Percentiles rank a stretch among this genome's conserved stretches.
These are phyloP conservation scores for Pseudolaguvia tuberculata DNA, from an alignment of 2,113 vertebrate species.

Conservation along the genomic window DNA sequence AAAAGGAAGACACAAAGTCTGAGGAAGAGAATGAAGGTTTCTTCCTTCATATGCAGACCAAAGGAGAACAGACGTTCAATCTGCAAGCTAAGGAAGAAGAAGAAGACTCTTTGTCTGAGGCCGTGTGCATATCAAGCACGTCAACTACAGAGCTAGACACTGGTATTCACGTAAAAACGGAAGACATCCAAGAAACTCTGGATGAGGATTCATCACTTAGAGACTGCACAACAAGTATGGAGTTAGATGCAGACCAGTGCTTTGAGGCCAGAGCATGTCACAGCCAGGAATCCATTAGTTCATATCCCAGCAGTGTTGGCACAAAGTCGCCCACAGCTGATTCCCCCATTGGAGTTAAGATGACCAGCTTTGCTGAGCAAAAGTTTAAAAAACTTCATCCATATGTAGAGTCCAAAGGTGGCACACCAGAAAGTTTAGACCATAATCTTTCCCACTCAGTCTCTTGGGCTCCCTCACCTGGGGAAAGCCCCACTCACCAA, in stretches of 20 bases:
- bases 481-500: conserved; percentile 73
- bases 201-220: conserved; percentile 94
- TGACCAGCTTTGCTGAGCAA: conserved; percentile 97
- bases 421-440: conserved; percentile 88
- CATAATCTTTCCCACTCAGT: conserved; percentile 82
- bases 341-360: conserved; percentile 77
- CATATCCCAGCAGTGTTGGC: conserved; percentile 79
- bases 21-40: conserved; percentile 83
- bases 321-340: conserved; percentile 81
- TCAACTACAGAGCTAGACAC: conserved; percentile 91
- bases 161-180: conserved; percentile 88
- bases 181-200: conserved; percentile 87
- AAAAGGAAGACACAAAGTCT: conserved; percentile 56
- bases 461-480: conserved; percentile 84
- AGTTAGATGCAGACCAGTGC: conserved; percentile 87
- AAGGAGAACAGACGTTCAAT: conserved; percentile 64
- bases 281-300: conserved; percentile 73
- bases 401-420: conserved; percentile 77
- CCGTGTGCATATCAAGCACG: conserved; percentile 75
- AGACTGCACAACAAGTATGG: conserved; percentile 91
- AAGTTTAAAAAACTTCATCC: conserved; percentile 84
- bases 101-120: conserved; percentile 72
- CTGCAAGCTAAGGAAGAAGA: conserved; percentile 57
- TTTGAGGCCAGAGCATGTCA: conserved; percentile 65
- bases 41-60: conserved; percentile 83